phyloP scores from a whole-genome alignment of 1,140 invertebrate genomes.

The Oncopeltus fasciatus region DNA sequence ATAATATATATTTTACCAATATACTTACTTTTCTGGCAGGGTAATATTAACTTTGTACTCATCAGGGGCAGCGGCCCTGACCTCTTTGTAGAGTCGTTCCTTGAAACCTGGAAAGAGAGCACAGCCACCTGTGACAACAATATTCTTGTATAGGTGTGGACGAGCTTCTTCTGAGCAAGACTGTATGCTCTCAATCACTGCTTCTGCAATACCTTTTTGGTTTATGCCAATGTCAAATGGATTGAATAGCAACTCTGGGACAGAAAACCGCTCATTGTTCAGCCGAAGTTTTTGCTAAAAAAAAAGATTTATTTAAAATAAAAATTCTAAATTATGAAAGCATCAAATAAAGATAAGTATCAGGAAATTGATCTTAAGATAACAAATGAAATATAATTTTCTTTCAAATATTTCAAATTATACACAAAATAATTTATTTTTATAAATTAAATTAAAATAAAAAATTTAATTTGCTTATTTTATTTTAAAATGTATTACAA shows the following conservation, averaged over 20 bases:
- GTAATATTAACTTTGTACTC: slow-evolving; percentile 59
- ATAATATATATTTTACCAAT: too few relatives aligned
- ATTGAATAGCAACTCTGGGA: slow-evolving; percentile 89
- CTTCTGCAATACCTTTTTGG: slow-evolving; percentile 88
- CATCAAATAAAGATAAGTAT: too few relatives aligned
- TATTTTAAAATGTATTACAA: too few relatives aligned
- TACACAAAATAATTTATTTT: too few relatives aligned
- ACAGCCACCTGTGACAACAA: slow-evolving; percentile 85
- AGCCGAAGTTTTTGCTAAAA: slow-evolving; percentile 64
- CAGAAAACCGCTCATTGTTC: slow-evolving; percentile 82
- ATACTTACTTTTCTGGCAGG: slow-evolving; percentile 44
- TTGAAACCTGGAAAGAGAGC: slow-evolving; percentile 68
- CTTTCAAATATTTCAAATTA: too few relatives aligned
- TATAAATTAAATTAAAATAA: too few relatives aligned
- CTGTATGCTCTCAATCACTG: slow-evolving; percentile 60
- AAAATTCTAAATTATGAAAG: too few relatives aligned
- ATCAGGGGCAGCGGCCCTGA: slow-evolving; percentile 59
- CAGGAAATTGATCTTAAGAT: too few relatives aligned
- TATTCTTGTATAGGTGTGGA: slow-evolving; percentile 73
- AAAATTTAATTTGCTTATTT: too few relatives aligned
- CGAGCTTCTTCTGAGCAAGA: slow-evolving; percentile 60
- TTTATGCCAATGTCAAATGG: slow-evolving; percentile 89
- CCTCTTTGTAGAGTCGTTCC: slow-evolving; percentile 64
- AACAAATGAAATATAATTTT: too few relatives aligned
- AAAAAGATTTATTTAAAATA: too few relatives aligned